Percentiles rank a stretch among this genome's conserved stretches.
phyloP scores from a whole-genome alignment of 2,113 vertebrate species.

The Carollia perspicillata region DNA sequence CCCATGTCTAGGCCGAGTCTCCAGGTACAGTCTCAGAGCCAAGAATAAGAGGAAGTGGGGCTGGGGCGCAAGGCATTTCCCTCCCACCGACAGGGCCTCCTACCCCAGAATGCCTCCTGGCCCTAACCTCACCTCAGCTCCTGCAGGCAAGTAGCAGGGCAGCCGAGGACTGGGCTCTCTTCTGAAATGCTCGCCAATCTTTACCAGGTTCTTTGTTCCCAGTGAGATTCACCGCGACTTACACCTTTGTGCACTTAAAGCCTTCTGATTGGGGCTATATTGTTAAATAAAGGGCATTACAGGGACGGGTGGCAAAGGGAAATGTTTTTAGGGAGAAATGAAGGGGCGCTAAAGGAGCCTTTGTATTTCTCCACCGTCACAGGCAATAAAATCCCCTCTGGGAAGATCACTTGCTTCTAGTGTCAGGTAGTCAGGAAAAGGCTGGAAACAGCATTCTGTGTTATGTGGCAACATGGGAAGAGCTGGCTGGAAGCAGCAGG shows the following conservation, averaged over 20 bases:
- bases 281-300: neutral
- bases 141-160: neutral
- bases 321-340: neutral
- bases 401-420: neutral
- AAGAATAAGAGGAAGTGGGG: neutral
- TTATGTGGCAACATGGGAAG: neutral
- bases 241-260: neutral
- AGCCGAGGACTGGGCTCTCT: neutral
- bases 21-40: neutral
- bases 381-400: neutral
- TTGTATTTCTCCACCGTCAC: neutral
- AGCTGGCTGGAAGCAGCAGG: neutral
- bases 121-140: neutral
- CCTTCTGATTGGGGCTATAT: neutral
- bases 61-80: neutral
- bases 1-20: neutral
- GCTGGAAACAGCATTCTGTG: neutral
- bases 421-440: neutral
- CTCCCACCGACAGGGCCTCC: rapidly evolving
- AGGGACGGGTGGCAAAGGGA: too few species aligned
- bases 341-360: neutral
- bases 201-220: neutral
- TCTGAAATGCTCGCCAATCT: neutral
- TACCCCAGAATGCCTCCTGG: neutral
- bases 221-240: neutral